Evolutionary conservation across 2,797 vertebrate genomes (phyloP), one percentile per base, ranked within the genome.

Genomic region (Crenichthys baileyi): DNA sequence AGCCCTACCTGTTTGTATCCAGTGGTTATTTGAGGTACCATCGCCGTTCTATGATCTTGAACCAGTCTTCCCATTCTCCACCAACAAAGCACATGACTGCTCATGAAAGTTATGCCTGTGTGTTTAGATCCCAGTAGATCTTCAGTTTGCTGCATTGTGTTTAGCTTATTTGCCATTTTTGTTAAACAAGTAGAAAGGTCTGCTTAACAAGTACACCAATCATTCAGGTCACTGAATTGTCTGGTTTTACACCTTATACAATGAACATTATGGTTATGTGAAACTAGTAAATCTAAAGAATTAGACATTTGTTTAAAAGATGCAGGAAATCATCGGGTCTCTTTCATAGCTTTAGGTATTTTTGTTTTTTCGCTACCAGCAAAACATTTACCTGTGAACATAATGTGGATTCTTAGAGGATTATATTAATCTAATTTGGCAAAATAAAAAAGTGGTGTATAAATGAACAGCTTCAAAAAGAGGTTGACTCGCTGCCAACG

Each of bases 391-490:
- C 76, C 68, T 70, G 41, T 55, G 76, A 81, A 79, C 70, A 72
- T 26, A 39, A 76, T 76, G 75, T 72, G 72, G 50, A 70, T 61
- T 56, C 36, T 56, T 78, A 20, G 29, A 31, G 60, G 60, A 61
- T 61, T 61, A 31, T 70, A 74, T 70, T 73, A 22, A 63, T 80
- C 78, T 18, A 67, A 56, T 78, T 76, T 85, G 75, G 67, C 78
- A 87, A 80, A 85, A 0, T 18, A 61, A 61, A 15, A 18, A 26
- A 16, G 18, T 68, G 48, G 72, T 11, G 0, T 77, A 75, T 39
- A 73, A 75, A 88, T 86, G 41, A 50, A 81, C 77, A 51, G 24
- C 50, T 81, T 65, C 76, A 73, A 89, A 85, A 78, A 63, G 26
- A 55, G 51, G 53, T 78, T 85, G 70, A 85, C 58, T 58, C 12